Evolutionary conservation across 2,113 vertebrate species (phyloP).

Genomic region (Neogale vison): DNA sequence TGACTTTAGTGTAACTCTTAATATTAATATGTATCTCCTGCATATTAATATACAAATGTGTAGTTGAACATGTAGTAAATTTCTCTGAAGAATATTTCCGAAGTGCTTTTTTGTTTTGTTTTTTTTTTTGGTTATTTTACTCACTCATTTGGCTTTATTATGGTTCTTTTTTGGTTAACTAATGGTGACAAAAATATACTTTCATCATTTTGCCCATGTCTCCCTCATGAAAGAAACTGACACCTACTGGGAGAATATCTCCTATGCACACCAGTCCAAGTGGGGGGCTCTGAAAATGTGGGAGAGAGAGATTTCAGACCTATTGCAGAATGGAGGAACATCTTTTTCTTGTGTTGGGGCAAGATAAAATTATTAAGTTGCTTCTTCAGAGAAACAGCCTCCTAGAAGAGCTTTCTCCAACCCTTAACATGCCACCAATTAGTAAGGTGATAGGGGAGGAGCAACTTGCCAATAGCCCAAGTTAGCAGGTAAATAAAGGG

Average conservation of each 20-base stretch:
- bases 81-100: background rate
- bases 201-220: background rate
- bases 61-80: background rate
- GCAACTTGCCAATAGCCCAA: background rate
- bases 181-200: background rate
- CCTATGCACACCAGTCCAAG: accelerated
- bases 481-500: background rate
- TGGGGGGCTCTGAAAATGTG: background rate
- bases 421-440: background rate
- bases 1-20: background rate
- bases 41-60: background rate
- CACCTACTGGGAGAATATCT: background rate
- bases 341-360: background rate
- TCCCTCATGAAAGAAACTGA: background rate
- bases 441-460: background rate
- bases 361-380: background rate
- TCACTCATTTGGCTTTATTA: background rate
- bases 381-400: background rate
- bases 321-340: background rate
- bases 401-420: background rate
- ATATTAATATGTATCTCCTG: background rate
- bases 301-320: background rate
- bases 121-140: background rate
- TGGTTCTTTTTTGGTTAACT: background rate
- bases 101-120: background rate